These are phyloP conservation scores for Picus viridis DNA, from an alignment of 2,797 vertebrate species.

Conservation along the genomic window DNA sequence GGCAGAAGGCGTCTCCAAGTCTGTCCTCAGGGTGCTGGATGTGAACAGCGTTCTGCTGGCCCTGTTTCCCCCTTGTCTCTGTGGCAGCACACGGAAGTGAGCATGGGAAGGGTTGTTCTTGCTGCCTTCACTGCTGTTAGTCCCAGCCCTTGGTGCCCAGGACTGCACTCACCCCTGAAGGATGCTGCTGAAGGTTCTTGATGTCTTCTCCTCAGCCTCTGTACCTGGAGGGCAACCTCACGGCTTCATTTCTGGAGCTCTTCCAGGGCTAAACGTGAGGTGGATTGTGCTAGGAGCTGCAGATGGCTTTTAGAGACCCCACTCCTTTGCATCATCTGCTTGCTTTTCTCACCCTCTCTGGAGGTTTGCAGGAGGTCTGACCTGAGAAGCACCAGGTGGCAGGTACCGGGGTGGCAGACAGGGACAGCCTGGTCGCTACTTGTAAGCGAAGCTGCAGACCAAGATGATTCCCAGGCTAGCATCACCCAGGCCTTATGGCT, in stretches of 20 bases:
- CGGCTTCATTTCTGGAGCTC: not conserved
- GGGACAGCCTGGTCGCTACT: not conserved
- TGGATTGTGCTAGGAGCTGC: not conserved
- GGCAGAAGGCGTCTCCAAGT: not conserved
- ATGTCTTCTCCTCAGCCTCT: not conserved
- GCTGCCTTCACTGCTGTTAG: not conserved
- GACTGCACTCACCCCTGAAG: not conserved
- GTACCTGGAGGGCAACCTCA: not conserved
- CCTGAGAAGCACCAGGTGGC: not conserved
- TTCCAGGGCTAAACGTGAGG: not conserved
- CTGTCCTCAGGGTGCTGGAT: not conserved
- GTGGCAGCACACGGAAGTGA: not conserved
- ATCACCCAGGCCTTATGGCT: not conserved
- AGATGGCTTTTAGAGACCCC: not conserved
- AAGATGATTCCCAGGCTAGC: not conserved
- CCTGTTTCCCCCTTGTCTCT: not conserved
- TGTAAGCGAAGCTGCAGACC: not conserved
- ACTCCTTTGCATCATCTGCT: not conserved
- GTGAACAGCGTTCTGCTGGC: not conserved
- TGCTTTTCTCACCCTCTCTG: not conserved
- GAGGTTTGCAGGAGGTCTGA: not conserved
- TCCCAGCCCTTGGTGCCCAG: not conserved
- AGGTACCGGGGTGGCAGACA: not conserved
- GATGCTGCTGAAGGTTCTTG: not conserved
- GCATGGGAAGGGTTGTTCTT: not conserved